Conservation (phyloP, 2,888 invertebrate species). For the Petrolisthes cinctipes region DNA sequence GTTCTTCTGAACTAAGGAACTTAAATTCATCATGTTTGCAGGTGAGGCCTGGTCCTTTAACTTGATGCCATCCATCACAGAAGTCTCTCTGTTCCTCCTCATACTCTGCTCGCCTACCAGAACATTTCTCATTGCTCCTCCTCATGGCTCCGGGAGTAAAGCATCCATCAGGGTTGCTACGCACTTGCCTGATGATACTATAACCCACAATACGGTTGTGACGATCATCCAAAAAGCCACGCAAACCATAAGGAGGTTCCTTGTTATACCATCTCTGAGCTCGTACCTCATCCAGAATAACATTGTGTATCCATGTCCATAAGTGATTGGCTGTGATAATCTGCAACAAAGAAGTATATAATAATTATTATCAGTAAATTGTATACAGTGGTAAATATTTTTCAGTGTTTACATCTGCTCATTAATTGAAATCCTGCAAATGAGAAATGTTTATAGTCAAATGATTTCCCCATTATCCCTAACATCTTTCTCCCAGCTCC, state of each 20-base stretch:
- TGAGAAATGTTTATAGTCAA: too few species aligned
- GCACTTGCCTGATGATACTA: slow-evolving; percentile 72
- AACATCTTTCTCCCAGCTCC: too few species aligned
- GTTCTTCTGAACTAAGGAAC: slow-evolving; percentile 68
- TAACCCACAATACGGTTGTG: slow-evolving; percentile 73
- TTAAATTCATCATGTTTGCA: slow-evolving; percentile 60
- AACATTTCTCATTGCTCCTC: slow-evolving; percentile 65
- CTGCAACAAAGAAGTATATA: slow-evolving; percentile 24
- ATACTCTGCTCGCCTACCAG: slow-evolving; percentile 66
- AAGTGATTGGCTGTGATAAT: slow-evolving; percentile 68
- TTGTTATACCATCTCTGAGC: slow-evolving; percentile 72
- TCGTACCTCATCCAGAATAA: slow-evolving; percentile 68
- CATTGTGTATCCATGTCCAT: slow-evolving; percentile 70
- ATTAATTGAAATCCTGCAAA: too few species aligned
- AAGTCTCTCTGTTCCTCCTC: slow-evolving; percentile 67
- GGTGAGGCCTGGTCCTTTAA: background rate
- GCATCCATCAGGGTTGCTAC: slow-evolving; percentile 67
- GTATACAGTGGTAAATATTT: too few species aligned
- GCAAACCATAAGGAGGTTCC: slow-evolving; percentile 71
- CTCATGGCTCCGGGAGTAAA: slow-evolving; percentile 65
- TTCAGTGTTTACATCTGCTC: too few species aligned
- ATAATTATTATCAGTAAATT: background rate
- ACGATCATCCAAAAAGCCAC: slow-evolving; percentile 72
- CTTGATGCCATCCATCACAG: slow-evolving; percentile 66
- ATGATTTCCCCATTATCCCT: too few species aligned